Evolutionary conservation across 2,888 invertebrate genomes (phyloP).

Genomic region (Aelia acuminata): DNA sequence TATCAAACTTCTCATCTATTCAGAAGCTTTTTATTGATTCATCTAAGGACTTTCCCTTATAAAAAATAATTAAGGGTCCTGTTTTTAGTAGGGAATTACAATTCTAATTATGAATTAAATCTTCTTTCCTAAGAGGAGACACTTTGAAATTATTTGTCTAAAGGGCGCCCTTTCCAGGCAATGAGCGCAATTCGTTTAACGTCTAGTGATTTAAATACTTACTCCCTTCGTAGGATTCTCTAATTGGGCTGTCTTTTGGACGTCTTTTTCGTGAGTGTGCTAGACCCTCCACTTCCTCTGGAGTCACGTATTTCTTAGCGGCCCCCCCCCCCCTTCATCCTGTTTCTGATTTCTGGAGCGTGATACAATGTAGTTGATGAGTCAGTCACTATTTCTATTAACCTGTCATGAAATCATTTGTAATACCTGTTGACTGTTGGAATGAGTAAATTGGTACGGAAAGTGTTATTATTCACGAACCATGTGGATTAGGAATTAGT

Average conservation of each 20-base stretch:
- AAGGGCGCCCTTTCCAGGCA: background rate
- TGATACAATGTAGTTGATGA: background rate
- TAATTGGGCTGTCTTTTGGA: background rate
- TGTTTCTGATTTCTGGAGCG: constrained; percentile 13
- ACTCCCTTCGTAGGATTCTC: background rate
- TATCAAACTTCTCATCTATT: too few species aligned
- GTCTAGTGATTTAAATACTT: constrained; percentile 1
- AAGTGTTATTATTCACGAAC: too few species aligned
- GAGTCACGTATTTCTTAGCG: background rate
- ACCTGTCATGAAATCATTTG: too few species aligned
- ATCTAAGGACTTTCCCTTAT: background rate
- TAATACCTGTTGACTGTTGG: too few species aligned
- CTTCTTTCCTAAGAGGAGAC: background rate
- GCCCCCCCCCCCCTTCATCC: background rate
- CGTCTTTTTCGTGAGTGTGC: background rate
- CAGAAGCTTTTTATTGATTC: background rate
- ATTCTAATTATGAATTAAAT: constrained; percentile 6
- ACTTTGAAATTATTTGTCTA: background rate
- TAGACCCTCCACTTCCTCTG: background rate
- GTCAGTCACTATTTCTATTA: too few species aligned
- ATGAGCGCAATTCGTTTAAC: constrained; percentile 1
- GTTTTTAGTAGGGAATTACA: background rate
- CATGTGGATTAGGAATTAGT: too few species aligned
- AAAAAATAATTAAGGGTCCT: background rate
- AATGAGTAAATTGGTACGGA: too few species aligned